These are phyloP conservation scores for Callithrix jacchus DNA, from an alignment of 2,113 vertebrate species.

Conservation along the genomic window DNA sequence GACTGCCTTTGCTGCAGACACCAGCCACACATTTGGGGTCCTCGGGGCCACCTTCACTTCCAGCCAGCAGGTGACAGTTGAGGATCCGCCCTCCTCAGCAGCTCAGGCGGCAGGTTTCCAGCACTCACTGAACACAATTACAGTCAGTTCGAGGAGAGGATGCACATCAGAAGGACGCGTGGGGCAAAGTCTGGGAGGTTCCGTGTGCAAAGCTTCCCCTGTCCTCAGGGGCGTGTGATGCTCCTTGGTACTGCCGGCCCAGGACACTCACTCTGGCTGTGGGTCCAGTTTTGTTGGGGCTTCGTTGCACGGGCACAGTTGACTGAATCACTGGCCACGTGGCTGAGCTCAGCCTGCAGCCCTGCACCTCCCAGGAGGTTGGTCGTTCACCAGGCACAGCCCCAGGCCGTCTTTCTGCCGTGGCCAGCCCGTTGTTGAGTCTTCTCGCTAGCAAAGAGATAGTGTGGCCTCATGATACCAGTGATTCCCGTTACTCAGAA, in stretches of 20 bases:
- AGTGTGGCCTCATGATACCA: background rate
- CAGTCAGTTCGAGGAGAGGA: background rate
- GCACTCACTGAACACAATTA: background rate
- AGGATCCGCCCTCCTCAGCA: background rate
- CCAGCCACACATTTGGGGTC: background rate
- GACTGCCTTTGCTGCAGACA: background rate
- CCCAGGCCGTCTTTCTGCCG: background rate
- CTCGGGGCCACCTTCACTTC: background rate
- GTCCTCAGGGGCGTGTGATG: background rate
- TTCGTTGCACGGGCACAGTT: background rate
- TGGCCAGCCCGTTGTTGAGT: background rate
- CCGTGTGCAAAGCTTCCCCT: background rate
- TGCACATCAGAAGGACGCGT: too few species aligned
- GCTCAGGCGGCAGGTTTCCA: too few species aligned
- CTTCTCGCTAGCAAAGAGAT: background rate
- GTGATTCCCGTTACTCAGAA: background rate
- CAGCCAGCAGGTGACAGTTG: background rate
- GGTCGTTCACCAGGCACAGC: background rate
- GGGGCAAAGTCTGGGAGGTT: background rate
- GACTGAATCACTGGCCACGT: too few species aligned
- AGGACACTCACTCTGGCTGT: background rate
- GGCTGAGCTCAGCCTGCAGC: background rate
- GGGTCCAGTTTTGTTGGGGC: background rate
- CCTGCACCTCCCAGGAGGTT: background rate
- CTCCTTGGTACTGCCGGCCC: background rate